Percentiles rank a stretch among this genome's conserved stretches.
Conservation (phyloP, 1,140 invertebrate species). For the Eufriesea mexicana region DNA sequence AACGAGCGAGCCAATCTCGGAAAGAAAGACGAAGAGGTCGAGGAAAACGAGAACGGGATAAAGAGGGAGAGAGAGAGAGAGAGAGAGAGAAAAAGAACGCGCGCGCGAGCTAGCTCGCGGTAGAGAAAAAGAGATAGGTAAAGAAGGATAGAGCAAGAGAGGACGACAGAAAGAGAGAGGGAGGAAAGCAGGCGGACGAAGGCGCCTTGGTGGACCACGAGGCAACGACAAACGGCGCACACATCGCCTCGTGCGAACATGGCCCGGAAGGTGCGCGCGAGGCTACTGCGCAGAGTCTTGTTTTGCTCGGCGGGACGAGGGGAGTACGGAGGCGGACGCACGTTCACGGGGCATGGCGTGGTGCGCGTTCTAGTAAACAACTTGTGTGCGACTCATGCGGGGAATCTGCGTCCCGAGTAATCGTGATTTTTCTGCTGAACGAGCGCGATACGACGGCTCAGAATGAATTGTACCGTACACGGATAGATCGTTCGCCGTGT, state of each 20-base stretch:
- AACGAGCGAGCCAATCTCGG: not conserved
- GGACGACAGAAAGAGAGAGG: not conserved
- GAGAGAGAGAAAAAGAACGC: not conserved
- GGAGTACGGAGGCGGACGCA: constrained; percentile 56
- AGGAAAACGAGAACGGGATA: constrained; percentile 7
- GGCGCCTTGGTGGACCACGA: constrained; percentile 39
- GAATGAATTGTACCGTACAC: constrained; percentile 11
- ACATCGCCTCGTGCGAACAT: constrained; percentile 66
- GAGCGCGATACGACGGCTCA: constrained; percentile 5
- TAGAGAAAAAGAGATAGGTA: no score
- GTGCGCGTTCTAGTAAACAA: constrained; percentile 81
- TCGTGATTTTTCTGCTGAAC: constrained; percentile 51
- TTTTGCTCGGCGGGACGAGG: constrained; percentile 70
- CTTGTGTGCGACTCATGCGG: constrained; percentile 77
- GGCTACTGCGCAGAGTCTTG: constrained; percentile 75
- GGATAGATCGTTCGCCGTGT: not conserved
- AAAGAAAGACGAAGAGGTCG: not conserved
- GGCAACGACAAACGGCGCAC: constrained; percentile 39
- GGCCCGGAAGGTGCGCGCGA: constrained; percentile 75
- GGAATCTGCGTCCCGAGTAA: constrained; percentile 61
- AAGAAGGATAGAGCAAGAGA: not conserved
- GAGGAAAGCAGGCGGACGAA: constrained; percentile 2
- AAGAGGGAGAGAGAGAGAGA: not conserved
- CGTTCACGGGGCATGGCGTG: constrained; percentile 75
- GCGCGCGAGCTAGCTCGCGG: not conserved